Percentiles rank a stretch among this genome's conserved stretches.
phyloP scores from a whole-genome alignment of 2,113 vertebrate genomes.

The Aptenodytes forsteri region DNA sequence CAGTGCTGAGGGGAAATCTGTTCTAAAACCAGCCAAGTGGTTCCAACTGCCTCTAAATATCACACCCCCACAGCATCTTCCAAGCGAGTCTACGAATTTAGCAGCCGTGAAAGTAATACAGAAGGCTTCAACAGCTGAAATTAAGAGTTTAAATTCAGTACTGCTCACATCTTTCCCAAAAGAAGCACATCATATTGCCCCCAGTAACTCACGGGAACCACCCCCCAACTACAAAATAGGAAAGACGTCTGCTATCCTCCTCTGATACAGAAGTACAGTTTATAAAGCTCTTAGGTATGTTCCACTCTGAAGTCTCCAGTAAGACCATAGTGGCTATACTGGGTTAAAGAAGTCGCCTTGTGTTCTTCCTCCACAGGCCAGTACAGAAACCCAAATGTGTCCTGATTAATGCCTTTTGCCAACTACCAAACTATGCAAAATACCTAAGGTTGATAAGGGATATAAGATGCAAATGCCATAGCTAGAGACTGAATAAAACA shows the following conservation, averaged over 20 bases:
- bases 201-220: neutral
- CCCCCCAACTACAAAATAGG: neutral
- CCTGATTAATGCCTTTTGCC: neutral
- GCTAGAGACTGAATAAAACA: neutral
- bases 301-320: neutral
- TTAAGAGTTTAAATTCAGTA: slow-evolving; percentile 27
- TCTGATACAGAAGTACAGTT: neutral
- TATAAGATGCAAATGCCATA: neutral
- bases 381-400: neutral
- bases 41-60: slow-evolving; percentile 44
- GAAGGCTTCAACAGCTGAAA: slow-evolving; percentile 43
- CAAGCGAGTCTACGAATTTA: neutral
- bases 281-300: neutral
- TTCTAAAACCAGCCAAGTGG: slow-evolving; percentile 48
- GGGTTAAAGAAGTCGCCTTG: neutral
- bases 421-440: neutral
- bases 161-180: neutral
- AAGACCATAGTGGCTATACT: neutral
- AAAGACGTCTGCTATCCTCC: neutral
- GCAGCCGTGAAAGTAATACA: slow-evolving; percentile 56
- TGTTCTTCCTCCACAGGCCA: neutral
- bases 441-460: neutral
- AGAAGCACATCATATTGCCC: neutral
- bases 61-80: slow-evolving; percentile 30
- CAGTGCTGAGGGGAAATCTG: slow-evolving; percentile 29